Conservation (phyloP, 2,888 invertebrate species). For the Ariolimax columbianus region DNA sequence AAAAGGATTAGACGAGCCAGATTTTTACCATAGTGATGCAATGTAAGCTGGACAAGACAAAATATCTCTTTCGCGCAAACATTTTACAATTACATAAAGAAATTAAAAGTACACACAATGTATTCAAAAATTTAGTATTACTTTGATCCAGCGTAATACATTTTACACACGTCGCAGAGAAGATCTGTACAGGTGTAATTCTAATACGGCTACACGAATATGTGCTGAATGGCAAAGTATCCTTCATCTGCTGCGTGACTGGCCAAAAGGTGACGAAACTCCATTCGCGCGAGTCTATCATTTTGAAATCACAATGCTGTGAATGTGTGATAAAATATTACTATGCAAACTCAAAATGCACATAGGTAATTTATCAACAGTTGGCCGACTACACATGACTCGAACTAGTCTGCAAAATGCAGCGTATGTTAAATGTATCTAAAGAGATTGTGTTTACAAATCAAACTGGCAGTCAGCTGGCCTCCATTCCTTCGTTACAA, state of each 20-base stretch:
- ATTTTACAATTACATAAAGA: not conserved
- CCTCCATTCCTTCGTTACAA: constrained; percentile 18
- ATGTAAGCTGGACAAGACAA: not conserved
- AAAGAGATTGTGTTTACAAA: not conserved
- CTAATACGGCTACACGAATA: not conserved
- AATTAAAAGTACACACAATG: not conserved
- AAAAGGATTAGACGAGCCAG: not conserved
- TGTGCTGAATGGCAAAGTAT: not conserved
- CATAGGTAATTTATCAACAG: too few relatives aligned
- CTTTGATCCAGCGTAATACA: not conserved
- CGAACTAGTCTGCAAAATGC: too few relatives aligned
- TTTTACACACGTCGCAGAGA: not conserved
- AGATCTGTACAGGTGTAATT: not conserved
- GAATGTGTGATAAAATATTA: too few relatives aligned
- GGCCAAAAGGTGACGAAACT: constrained; percentile 3
- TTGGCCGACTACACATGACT: too few relatives aligned
- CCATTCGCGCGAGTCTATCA: not conserved
- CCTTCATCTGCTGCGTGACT: not conserved
- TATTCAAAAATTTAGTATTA: not conserved
- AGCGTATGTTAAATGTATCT: not conserved
- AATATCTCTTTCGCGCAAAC: not conserved
- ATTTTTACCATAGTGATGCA: constrained; percentile 1
- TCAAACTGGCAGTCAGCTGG: not conserved
- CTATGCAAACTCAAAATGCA: too few relatives aligned
- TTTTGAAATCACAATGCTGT: not conserved